Evolutionary conservation across 2,888 invertebrate species (phyloP), one percentile per base, ranked within the genome.

Genomic region (Tachina fera): DNA sequence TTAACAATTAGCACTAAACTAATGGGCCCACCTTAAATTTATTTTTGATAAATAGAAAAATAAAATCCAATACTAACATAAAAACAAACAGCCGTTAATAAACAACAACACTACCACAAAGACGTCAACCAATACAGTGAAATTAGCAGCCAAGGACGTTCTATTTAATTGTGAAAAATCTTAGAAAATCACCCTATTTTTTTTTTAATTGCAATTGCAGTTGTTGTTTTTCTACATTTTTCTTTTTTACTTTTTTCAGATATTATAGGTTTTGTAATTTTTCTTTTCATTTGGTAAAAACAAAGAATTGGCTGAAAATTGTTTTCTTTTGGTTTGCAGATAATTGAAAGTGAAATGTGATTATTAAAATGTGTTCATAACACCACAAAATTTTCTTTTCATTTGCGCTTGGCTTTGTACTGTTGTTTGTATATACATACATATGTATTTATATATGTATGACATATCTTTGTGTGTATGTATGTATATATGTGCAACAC

Each of bases 311-410:
- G 14, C 14, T 51, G 16, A 53, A 61, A 43, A 6, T n/a, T 47
- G 31, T 56, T 72, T 67, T 58, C 10, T 39, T 58, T 56, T 45
- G 45, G 43, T n/a, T 71, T 47, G 6, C 39, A 75, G n/a, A 71
- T 83, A 86, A 76, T 83, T 79, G 79, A 83, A 83, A 86, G 83
- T 86, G 76, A 86, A 86, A 83, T 83, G 82, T 51, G 63, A 13
- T 74, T 65, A 81, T 71, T 70, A 58, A 70, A n/a, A 78, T 74
- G 51, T 85, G 43, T 56, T 81, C 49, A 71, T 72, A 81, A 67
- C 61, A 67, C 61, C 58, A 72, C 39, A 63, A 63, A 49, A 75
- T 75, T 67, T 72, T 19, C 19, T 39, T 47, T 68, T 53, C n/a
- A 56, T 58, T 14, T 53, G 53, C 56, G 31, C 31, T 31, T 31